Evolutionary conservation across 2,888 invertebrate genomes (phyloP).

Genomic region (Aphodius sticticus): DNA sequence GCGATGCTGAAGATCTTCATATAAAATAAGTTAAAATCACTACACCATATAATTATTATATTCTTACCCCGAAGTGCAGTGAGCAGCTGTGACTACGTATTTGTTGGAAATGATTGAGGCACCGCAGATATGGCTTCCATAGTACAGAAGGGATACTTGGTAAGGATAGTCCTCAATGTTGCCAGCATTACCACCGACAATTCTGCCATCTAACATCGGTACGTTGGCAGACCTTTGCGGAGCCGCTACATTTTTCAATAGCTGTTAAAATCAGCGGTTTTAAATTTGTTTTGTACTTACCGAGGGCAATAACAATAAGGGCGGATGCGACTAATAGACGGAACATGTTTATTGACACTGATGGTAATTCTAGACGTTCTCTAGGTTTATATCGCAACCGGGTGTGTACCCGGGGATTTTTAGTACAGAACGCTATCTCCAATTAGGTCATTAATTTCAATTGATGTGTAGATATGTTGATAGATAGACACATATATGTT

Average conservation of each 20-base stretch:
- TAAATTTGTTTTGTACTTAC: slow-evolving; percentile 9
- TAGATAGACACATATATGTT: no score
- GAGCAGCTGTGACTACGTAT: slow-evolving; percentile 36
- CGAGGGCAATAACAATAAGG: slow-evolving; percentile 15
- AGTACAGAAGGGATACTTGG: slow-evolving; percentile 33
- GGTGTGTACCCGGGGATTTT: neutral
- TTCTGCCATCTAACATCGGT: slow-evolving; percentile 17
- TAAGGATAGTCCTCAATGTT: slow-evolving; percentile 30
- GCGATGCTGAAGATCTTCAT: neutral
- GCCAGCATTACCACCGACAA: neutral
- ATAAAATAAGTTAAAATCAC: neutral
- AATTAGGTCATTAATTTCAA: neutral
- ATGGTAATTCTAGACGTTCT: neutral
- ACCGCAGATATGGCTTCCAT: slow-evolving; percentile 37
- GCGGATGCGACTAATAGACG: slow-evolving; percentile 16
- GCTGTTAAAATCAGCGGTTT: neutral
- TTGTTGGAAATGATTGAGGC: slow-evolving; percentile 31
- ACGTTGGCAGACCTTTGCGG: neutral
- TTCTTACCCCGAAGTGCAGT: slow-evolving; percentile 36
- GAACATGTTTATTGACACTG: slow-evolving; percentile 15
- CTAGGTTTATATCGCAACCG: neutral
- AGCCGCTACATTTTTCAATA: neutral
- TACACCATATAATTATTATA: neutral
- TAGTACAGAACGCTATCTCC: neutral
- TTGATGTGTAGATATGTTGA: no score